Conservation (phyloP, 2,888 invertebrate genomes). For the Noctua pronuba region DNA sequence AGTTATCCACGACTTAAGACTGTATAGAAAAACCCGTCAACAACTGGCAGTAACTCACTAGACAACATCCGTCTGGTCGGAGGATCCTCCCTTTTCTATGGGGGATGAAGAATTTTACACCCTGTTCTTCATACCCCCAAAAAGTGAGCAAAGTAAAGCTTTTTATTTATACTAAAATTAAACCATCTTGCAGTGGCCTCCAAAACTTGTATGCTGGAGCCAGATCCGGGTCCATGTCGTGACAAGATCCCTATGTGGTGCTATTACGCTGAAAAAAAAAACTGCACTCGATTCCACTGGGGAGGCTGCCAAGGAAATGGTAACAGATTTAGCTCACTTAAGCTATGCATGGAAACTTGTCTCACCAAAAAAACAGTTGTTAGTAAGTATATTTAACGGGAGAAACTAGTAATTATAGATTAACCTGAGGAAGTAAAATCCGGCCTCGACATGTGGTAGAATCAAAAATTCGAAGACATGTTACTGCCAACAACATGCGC, state of each 20-base stretch:
- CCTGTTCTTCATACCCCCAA: too few species aligned
- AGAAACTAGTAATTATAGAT: neutral
- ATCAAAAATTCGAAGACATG: neutral
- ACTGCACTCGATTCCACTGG: constrained; percentile 79
- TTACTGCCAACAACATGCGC: neutral
- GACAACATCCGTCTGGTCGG: too few species aligned
- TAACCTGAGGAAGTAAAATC: neutral
- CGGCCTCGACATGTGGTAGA: neutral
- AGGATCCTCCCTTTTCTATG: too few species aligned
- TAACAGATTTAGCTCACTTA: constrained; percentile 77
- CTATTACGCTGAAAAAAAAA: constrained; percentile 66
- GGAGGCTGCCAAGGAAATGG: constrained; percentile 88
- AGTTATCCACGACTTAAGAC: too few species aligned
- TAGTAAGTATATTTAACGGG: constrained; percentile 21
- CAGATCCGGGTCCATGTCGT: constrained; percentile 82
- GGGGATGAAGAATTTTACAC: too few species aligned
- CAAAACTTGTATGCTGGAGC: constrained; percentile 79
- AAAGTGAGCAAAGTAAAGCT: too few species aligned
- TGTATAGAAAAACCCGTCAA: too few species aligned
- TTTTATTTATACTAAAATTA: too few species aligned
- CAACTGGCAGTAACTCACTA: too few species aligned
- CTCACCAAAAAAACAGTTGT: constrained; percentile 58
- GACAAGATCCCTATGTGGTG: constrained; percentile 79
- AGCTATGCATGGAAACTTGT: constrained; percentile 73
- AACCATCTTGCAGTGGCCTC: constrained; percentile 74